Conservation (phyloP, 2,797 vertebrate species). For the Sylvilagus floridanus region DNA sequence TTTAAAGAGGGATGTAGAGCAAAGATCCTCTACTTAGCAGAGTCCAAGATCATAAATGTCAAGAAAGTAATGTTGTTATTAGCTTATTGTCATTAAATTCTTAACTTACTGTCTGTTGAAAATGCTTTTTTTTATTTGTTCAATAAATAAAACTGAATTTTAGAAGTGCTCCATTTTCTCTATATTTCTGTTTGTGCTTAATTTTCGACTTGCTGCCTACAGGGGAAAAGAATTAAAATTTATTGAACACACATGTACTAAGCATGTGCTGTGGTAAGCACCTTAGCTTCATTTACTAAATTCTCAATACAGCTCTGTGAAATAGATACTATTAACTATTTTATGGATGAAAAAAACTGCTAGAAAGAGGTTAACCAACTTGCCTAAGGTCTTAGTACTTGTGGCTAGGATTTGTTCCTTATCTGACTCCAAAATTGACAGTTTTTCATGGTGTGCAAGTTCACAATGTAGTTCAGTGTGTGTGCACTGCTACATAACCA, state of each 20-base stretch:
- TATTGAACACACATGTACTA: background rate
- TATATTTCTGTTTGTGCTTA: slow-evolving; percentile 67
- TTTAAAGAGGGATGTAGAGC: slow-evolving; percentile 36
- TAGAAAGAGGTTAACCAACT: background rate
- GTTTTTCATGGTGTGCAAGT: background rate
- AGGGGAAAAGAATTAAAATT: slow-evolving; percentile 17
- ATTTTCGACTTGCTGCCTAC: slow-evolving; percentile 31
- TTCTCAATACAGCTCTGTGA: slow-evolving; percentile 1
- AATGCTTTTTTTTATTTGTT: slow-evolving; percentile 41
- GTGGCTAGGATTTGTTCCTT: background rate
- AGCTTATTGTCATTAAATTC: background rate
- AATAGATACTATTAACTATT: background rate
- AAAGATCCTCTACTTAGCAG: background rate
- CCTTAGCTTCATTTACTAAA: background rate
- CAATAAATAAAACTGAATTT: slow-evolving; percentile 66
- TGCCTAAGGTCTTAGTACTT: background rate
- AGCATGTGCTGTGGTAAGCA: background rate
- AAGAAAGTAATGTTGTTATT: slow-evolving; percentile 34
- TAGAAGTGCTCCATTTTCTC: slow-evolving; percentile 63
- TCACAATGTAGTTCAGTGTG: background rate
- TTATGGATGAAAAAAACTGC: background rate
- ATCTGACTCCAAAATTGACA: background rate
- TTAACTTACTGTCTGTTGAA: slow-evolving; percentile 54
- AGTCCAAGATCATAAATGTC: slow-evolving; percentile 8
- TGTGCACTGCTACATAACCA: background rate